Evolutionary conservation across 23 tunicate genomes (phyloP).

Genomic region (Phallusia fumigata): DNA sequence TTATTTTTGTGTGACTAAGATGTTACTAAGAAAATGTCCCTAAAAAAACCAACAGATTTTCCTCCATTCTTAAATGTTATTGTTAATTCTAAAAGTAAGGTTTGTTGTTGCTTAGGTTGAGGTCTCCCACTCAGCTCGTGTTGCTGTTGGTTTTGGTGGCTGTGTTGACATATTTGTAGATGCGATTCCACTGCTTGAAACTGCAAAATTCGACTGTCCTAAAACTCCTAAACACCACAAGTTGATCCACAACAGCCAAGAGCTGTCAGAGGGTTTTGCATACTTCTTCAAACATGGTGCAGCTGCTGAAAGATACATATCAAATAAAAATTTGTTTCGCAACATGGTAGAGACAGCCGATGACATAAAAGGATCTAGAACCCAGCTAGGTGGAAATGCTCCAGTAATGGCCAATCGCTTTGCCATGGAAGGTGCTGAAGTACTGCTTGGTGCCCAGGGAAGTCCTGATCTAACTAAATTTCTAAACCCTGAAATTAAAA

Average conservation of each 20-base stretch:
- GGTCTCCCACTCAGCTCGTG: constrained; percentile 7
- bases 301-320: constrained; percentile 75
- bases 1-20: too few relatives aligned
- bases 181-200: constrained; percentile 62
- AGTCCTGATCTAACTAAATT: constrained; percentile 33
- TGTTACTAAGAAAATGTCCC: not conserved
- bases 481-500: constrained; percentile 36
- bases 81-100: too few relatives aligned
- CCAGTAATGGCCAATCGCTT: constrained; percentile 94
- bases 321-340: constrained; percentile 41
- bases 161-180: constrained; percentile 91
- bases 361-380: constrained; percentile 19
- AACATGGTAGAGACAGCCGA: constrained; percentile 53
- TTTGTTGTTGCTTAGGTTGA: constrained; percentile 36
- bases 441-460: constrained; percentile 72
- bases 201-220: constrained; percentile 35
- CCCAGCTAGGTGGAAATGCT: constrained; percentile 87
- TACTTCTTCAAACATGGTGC: constrained; percentile 87
- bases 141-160: constrained; percentile 95
- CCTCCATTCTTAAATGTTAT: too few relatives aligned
- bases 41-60: too few relatives aligned
- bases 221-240: constrained; percentile 50
- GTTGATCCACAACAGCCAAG: constrained; percentile 26
- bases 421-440: constrained; percentile 88
- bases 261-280: constrained; percentile 70